phyloP scores from a whole-genome alignment of 2,113 vertebrate genomes.

The Boleophthalmus pectinirostris region DNA sequence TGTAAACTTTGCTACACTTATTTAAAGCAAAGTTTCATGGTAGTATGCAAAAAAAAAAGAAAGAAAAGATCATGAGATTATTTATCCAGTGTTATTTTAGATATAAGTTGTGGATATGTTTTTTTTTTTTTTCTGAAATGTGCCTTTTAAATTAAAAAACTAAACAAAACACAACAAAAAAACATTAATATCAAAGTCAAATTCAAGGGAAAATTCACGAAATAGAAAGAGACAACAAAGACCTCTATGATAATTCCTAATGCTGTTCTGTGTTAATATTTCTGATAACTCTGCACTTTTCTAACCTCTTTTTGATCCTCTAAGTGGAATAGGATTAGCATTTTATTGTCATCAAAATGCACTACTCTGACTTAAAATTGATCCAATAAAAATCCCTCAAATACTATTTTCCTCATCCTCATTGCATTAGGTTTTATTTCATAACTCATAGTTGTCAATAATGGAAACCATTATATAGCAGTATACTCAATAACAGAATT shows the following conservation, averaged over 20 bases:
- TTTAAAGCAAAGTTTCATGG: neutral
- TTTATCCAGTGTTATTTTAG: constrained; percentile 20
- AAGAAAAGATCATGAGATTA: constrained; percentile 21
- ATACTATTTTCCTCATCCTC: constrained; percentile 75
- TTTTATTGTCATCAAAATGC: constrained; percentile 69
- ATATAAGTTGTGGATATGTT: neutral
- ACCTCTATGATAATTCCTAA: constrained; percentile 24
- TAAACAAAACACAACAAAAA: constrained; percentile 22
- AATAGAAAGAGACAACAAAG: constrained; percentile 23
- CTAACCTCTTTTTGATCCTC: constrained; percentile 44
- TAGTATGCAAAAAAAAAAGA: neutral
- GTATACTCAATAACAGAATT: constrained; percentile 78
- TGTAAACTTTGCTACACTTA: neutral
- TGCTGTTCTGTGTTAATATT: constrained; percentile 35
- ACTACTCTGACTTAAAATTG: constrained; percentile 62
- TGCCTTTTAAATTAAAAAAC: constrained; percentile 22
- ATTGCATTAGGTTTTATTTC: constrained; percentile 78
- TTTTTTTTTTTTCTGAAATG: neutral
- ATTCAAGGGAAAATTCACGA: constrained; percentile 20
- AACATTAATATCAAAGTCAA: constrained; percentile 21
- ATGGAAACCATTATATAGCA: constrained; percentile 76
- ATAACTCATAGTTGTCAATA: constrained; percentile 78
- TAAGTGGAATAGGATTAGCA: constrained; percentile 53
- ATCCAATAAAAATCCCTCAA: constrained; percentile 74
- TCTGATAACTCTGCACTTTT: constrained; percentile 65